A percentile compares a stretch with the other conserved stretches of the same genome.
phyloP scores from a whole-genome alignment of 2,113 vertebrate genomes.

The Prionailurus bengalensis region DNA sequence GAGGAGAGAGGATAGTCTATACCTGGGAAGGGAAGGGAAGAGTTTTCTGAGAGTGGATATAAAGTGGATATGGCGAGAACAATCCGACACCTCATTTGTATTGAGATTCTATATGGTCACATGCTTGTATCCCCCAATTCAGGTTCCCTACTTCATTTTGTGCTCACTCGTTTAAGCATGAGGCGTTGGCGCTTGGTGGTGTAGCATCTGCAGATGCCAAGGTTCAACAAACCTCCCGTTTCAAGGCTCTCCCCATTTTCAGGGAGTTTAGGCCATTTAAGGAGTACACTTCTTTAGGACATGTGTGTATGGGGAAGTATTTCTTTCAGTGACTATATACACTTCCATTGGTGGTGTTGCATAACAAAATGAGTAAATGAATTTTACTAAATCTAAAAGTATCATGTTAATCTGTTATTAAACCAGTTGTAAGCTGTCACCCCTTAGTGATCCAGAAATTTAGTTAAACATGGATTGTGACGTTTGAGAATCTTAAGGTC shows the following conservation, averaged over 20 bases:
- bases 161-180: not conserved
- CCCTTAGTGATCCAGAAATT: not conserved
- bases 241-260: not conserved
- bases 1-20: not conserved
- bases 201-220: not conserved
- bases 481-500: not conserved
- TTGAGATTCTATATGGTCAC: not conserved
- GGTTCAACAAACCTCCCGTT: not conserved
- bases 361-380: not conserved
- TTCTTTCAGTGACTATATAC: not conserved
- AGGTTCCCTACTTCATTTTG: not conserved
- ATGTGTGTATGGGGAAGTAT: accelerated
- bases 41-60: not conserved
- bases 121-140: not conserved
- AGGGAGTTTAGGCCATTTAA: not conserved
- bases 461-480: not conserved
- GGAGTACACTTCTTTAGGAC: not conserved
- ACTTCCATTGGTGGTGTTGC: not conserved
- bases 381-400: not conserved
- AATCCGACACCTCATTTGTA: not conserved
- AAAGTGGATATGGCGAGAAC: not conserved
- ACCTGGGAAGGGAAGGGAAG: not conserved
- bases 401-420: not conserved
- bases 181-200: not conserved
- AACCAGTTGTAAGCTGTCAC: not conserved